These are phyloP conservation scores for Jordanella pulchra DNA, from an alignment of 2,797 vertebrate genomes.

Conservation along the genomic window DNA sequence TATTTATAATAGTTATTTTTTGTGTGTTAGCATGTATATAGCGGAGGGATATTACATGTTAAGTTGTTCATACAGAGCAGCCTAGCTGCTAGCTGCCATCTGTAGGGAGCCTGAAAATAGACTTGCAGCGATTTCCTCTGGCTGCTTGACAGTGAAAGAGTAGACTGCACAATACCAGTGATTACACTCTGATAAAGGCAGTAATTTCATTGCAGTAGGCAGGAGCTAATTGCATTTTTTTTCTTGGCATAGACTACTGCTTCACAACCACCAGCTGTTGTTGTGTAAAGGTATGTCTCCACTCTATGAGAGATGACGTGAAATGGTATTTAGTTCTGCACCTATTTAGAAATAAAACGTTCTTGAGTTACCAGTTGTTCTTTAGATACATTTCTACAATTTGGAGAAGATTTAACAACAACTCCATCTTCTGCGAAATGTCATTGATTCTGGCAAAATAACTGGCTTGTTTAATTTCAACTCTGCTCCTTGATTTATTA, in stretches of 20 bases:
- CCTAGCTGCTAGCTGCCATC: constrained; percentile 36
- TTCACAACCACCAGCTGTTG: constrained; percentile 27
- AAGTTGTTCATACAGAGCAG: constrained; percentile 2
- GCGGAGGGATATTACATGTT: not conserved
- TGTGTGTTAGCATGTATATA: not conserved
- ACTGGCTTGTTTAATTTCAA: too few species aligned
- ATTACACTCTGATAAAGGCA: constrained; percentile 59
- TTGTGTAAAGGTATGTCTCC: constrained; percentile 24
- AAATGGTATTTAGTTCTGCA: not conserved
- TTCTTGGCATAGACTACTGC: not conserved
- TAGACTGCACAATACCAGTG: constrained; percentile 58
- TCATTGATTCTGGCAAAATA: too few species aligned
- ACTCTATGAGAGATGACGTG: not conserved
- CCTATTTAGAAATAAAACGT: not conserved
- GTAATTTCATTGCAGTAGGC: constrained; percentile 44
- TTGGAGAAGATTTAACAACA: not conserved
- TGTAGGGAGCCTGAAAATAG: constrained; percentile 52
- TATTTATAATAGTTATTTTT: not conserved
- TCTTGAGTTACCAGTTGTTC: not conserved
- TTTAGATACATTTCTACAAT: not conserved
- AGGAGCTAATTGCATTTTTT: constrained; percentile 13
- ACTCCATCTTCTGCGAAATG: too few species aligned
- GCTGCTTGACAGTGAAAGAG: constrained; percentile 32
- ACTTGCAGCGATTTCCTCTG: constrained; percentile 38
- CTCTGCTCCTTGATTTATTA: too few species aligned